These are phyloP conservation scores for Mormyrops attenuatus DNA, from an alignment of 2,797 vertebrate genomes.

Conservation along the genomic window DNA sequence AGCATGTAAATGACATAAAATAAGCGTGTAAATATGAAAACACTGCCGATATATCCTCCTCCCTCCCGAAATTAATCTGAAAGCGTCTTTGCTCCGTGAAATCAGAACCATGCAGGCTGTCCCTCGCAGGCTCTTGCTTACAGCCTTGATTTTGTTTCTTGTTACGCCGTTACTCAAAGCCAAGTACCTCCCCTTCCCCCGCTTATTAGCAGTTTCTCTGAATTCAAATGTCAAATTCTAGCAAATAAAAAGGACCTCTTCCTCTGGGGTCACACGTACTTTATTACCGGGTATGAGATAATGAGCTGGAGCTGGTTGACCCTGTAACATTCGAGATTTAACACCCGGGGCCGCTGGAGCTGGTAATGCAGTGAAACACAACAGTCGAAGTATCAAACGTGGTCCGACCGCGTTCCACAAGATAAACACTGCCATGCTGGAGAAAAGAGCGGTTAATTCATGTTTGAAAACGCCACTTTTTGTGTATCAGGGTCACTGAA, in stretches of 20 bases:
- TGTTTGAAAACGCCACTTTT: slow-evolving; percentile 27
- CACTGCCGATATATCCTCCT: background rate
- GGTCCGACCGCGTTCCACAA: slow-evolving; percentile 23
- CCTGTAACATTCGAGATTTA: slow-evolving; percentile 26
- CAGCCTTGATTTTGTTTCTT: slow-evolving; percentile 24
- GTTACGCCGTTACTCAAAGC: slow-evolving; percentile 35
- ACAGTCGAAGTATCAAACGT: slow-evolving; percentile 19
- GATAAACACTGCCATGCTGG: slow-evolving; percentile 31
- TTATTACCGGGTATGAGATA: slow-evolving; percentile 36
- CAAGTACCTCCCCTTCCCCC: slow-evolving; percentile 16
- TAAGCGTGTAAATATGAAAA: background rate
- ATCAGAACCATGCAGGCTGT: background rate
- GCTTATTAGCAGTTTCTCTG: slow-evolving; percentile 39
- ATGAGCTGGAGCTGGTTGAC: slow-evolving; percentile 34
- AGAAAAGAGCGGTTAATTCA: background rate
- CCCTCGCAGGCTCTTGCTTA: slow-evolving; percentile 17
- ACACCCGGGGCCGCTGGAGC: slow-evolving; percentile 16
- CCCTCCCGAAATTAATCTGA: slow-evolving; percentile 17
- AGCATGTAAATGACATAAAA: background rate
- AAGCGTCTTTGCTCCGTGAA: background rate
- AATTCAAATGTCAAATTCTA: slow-evolving; percentile 39
- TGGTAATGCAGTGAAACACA: slow-evolving; percentile 10
- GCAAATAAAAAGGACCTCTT: slow-evolving; percentile 36
- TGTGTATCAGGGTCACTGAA: background rate
- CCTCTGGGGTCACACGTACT: slow-evolving; percentile 31